These are phyloP conservation scores for Thalassophryne amazonica DNA, from an alignment of 2,797 vertebrate species.

Conservation along the genomic window DNA sequence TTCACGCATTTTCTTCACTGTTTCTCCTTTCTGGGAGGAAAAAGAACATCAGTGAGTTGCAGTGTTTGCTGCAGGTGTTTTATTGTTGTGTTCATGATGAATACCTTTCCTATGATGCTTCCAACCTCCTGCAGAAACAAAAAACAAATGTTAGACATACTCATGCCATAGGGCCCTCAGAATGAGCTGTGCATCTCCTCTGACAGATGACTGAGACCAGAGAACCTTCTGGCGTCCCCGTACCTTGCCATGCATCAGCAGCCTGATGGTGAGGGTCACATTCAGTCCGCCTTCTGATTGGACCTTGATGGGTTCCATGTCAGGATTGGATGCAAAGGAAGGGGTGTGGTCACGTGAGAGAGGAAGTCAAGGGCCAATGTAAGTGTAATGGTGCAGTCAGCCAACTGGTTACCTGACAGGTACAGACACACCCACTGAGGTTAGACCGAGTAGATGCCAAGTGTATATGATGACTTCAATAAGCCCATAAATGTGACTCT, in stretches of 20 bases:
- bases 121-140: constrained; percentile 86
- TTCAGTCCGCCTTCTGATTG: constrained; percentile 93
- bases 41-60: constrained; percentile 3
- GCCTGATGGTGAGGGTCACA: constrained; percentile 92
- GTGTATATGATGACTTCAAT: not conserved
- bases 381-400: constrained; percentile 66
- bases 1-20: constrained; percentile 96
- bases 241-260: constrained; percentile 89
- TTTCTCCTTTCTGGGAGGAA: constrained; percentile 89
- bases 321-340: constrained; percentile 65
- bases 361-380: constrained; percentile 61
- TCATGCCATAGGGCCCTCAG: not conserved
- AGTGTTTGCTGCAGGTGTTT: not conserved
- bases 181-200: constrained; percentile 1
- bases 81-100: constrained; percentile 23
- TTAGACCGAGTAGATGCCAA: not conserved
- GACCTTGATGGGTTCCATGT: constrained; percentile 95
- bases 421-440: not conserved
- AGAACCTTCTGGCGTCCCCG: not conserved
- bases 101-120: constrained; percentile 97
- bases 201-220: constrained; percentile 3
- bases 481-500: not conserved
- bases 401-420: constrained; percentile 64
- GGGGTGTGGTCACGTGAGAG: constrained; percentile 53
- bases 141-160: not conserved